Conservation (phyloP, 2,797 vertebrate species). For the Tinamus major region DNA sequence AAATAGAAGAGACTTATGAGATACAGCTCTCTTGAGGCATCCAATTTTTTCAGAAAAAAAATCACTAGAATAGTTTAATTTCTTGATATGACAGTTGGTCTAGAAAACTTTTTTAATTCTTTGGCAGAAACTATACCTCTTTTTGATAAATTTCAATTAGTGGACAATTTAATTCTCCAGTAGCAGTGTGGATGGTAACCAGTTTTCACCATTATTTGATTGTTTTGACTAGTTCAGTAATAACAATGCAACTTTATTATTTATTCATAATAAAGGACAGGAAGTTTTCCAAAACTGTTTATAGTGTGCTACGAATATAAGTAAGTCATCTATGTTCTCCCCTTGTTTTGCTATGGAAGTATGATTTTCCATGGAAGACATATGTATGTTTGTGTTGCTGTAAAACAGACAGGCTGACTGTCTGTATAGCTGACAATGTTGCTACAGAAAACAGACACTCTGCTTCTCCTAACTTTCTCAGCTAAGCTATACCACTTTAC, state of each 20-base stretch:
- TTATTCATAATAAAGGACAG: background rate
- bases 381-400: background rate
- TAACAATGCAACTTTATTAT: background rate
- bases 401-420: slow-evolving; percentile 17
- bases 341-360: slow-evolving; percentile 11
- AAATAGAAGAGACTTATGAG: background rate
- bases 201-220: background rate
- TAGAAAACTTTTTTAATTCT: background rate
- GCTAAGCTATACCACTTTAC: slow-evolving; percentile 21
- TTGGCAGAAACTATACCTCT: fast-evolving
- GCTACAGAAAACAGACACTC: slow-evolving; percentile 24
- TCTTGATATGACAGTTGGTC: background rate
- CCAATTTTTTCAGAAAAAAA: background rate
- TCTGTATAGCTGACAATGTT: slow-evolving; percentile 2
- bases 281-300: background rate
- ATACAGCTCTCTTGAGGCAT: background rate
- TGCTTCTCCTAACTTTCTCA: slow-evolving; percentile 25
- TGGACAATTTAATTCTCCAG: background rate
- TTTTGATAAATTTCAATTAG: background rate
- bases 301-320: background rate
- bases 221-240: background rate
- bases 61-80: background rate
- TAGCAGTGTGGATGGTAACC: background rate
- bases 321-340: background rate
- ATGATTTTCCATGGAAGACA: background rate